phyloP scores from a whole-genome alignment of 1,140 invertebrate genomes.

The Atopsyche davidsoni region DNA sequence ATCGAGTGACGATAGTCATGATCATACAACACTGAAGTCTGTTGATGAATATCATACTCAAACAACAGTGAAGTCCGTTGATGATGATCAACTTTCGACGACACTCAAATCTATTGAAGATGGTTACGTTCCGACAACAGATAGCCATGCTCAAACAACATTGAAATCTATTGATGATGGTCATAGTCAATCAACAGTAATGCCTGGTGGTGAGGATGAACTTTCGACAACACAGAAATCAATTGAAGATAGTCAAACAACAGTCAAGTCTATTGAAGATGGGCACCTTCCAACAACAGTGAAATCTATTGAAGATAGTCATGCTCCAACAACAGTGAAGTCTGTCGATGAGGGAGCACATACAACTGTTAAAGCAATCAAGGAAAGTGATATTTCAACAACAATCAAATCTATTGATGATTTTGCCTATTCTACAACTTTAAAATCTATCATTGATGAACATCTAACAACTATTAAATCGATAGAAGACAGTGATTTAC shows the following conservation, averaged over 20 bases:
- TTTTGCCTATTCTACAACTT: not conserved
- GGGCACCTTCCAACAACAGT: not conserved
- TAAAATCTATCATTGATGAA: not conserved
- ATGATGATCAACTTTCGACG: not conserved
- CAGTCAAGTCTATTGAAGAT: conserved; percentile 2
- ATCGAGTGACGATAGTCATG: not conserved
- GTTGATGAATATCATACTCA: not conserved
- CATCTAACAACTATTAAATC: not conserved
- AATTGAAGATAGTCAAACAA: conserved; percentile 1
- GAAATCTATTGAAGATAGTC: conserved; percentile 1
- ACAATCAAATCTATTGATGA: conserved; percentile 6
- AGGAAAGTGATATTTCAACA: not conserved
- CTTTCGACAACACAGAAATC: conserved; percentile 3
- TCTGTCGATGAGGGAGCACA: not conserved
- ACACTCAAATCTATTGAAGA: conserved; percentile 3
- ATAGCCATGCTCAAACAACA: conserved; percentile 4
- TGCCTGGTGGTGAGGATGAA: not conserved
- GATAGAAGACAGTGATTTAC: not conserved
- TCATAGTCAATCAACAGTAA: not conserved
- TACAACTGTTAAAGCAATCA: conserved; percentile 4
- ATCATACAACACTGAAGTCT: not conserved
- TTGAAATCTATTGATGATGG: not conserved
- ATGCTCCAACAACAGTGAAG: conserved; percentile 1
- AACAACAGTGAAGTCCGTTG: conserved; percentile 1
- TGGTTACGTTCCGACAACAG: conserved; percentile 7